Percentiles rank a stretch among this genome's conserved stretches.
These are phyloP conservation scores for Percopsis omiscomaycus DNA, from an alignment of 2,797 vertebrate genomes.

Conservation along the genomic window DNA sequence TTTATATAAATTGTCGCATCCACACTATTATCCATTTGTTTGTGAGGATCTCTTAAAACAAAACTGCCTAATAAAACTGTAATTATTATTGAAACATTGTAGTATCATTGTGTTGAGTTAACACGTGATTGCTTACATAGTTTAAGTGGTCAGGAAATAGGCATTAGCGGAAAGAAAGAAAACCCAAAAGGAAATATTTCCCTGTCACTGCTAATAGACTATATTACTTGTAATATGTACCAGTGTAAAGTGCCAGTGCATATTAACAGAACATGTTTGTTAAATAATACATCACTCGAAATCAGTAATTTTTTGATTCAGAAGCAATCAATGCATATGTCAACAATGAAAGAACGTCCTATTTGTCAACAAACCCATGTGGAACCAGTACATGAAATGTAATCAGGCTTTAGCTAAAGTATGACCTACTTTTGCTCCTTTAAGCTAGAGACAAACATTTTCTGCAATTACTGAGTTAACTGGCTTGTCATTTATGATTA, in stretches of 20 bases:
- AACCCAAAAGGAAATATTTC: constrained; percentile 18
- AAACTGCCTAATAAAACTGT: not conserved
- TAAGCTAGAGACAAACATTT: constrained; percentile 54
- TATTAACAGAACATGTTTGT: constrained; percentile 52
- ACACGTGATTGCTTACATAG: constrained; percentile 1
- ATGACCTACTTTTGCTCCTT: constrained; percentile 61
- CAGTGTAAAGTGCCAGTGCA: constrained; percentile 52
- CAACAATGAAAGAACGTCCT: constrained; percentile 47
- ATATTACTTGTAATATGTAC: constrained; percentile 2
- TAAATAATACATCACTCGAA: constrained; percentile 53
- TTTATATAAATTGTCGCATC: constrained; percentile 7
- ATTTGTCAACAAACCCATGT: constrained; percentile 58
- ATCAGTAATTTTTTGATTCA: constrained; percentile 51
- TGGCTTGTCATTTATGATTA: constrained; percentile 65
- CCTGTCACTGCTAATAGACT: constrained; percentile 32
- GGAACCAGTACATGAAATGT: constrained; percentile 64
- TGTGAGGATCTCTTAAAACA: not conserved
- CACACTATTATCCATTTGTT: not conserved
- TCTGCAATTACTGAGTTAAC: constrained; percentile 71
- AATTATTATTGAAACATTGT: not conserved
- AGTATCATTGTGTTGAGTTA: not conserved
- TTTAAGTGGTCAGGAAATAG: constrained; percentile 4
- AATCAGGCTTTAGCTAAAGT: constrained; percentile 65
- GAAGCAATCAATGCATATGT: constrained; percentile 57
- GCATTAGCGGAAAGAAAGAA: constrained; percentile 14